Base-by-base conservation (phyloP, 2,888 invertebrate species). In the Aphodius granarius region DNA sequence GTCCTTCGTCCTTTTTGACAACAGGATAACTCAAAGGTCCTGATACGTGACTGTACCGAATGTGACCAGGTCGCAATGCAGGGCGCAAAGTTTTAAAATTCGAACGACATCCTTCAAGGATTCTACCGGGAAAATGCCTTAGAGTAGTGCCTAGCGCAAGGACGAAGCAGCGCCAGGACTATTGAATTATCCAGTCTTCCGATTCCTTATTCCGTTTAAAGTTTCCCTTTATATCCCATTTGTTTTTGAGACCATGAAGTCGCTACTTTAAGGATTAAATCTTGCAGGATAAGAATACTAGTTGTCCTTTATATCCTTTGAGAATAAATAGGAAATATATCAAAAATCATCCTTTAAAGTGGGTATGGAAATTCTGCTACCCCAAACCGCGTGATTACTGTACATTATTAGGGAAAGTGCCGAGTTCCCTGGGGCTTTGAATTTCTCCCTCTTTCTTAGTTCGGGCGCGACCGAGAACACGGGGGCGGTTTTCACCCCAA, bases 351-450 rank as follows among this genome's bases (percentile, higher is more conserved):
- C 13, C 43, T 43, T 43, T 43, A 2, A 43, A 43, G 68, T 68
- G 68, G 20, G 68, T 18, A 68, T 13, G 21, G 68, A 68, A 21
- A 19, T 68, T 16, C 6, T 6, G 20, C 68, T 13, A 20, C 18
- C 19, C 68, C 18, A 20, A 68, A 68, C 43, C 43, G 43, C 43
- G 68, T 68, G 68, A 68, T 68, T 68, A 68, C 68, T 20, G 68
- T 68, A 68, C 68, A 68, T 68, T 68, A 68, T 68, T 68, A 68
- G 13, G 68, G 22, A 68, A 68, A n/a, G n/a, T 21, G n/a, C 19
- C 65, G 65, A 15, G 5, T 6, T 65, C 65, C 15, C 13, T 9
- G 18, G 65, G 19, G 19, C n/a, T 19, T 6, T 43, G 43, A 65
- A 65, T 65, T 65, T 65, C 65, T 16, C 65, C 17, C n/a, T n/a